Evolutionary conservation across 2,888 invertebrate species (phyloP), one percentile per base, ranked within the genome.

Genomic region (Andrena marginata): DNA sequence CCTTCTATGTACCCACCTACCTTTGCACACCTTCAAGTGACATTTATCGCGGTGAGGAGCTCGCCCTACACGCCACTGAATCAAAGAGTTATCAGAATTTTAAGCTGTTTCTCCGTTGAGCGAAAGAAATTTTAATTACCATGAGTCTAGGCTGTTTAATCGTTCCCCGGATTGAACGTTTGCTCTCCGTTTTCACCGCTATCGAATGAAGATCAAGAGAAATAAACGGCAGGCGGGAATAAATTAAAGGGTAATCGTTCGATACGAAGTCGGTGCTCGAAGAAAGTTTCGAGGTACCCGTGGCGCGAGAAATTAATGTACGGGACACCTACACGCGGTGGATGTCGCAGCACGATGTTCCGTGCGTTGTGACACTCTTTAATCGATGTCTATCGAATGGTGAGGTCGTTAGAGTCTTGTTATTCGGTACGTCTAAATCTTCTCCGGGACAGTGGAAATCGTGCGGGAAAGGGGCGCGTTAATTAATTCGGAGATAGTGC

Each of bases 301-400:
- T 67, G 67, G 67, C 71, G 80, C 79, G 80, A 68, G 80, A 80
- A 80, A 80, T 80, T 79, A 80, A 80, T 80, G 80, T 49, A 20
- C 79, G 20, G 56, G 49, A 80, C 80, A 79, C 80, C 80, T 80
- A 80, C 80, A 48, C 80, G 54, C 48, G 71, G 35, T 42, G 35
- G 62, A 26, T 64, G 68, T 72, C 71, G 67, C 62, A 64, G 80
- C 71, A 79, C 80, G 70, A 74, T 77, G 83, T 82, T 82, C 82
- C 73, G 6, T 13, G 63, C 72, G 70, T 77, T 69, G 77, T 74
- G 83, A 83, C 83, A 82, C 71, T 77, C 56, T 77, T 64, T 82
- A 83, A 83, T 77, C 82, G 83, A 77, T 83, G 82, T 82, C 82
- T 49, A 77, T 73, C 72, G 73, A 82, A 70, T 74, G 20, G 69